Conservation (phyloP, 2,113 vertebrate species). For the Oncorhynchus gorbuscha region DNA sequence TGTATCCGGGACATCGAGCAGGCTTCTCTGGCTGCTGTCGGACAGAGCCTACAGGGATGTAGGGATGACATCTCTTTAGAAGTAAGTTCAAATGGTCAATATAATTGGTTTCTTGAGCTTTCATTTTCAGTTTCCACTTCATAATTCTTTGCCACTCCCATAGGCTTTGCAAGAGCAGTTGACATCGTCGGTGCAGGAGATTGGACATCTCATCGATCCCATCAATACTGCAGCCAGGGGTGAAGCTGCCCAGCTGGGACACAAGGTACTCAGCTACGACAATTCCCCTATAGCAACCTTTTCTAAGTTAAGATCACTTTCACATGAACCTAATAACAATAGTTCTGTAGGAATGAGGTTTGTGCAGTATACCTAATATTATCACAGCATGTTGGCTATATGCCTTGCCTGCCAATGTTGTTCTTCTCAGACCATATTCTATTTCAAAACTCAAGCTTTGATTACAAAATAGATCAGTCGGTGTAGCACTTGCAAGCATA, state of each 20-base stretch:
- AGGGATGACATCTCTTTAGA: conserved; percentile 93
- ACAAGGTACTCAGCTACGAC: conserved; percentile 79
- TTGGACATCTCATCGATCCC: conserved; percentile 95
- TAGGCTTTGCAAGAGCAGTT: conserved; percentile 97
- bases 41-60: conserved; percentile 86
- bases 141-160: conserved; percentile 37
- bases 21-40: conserved; percentile 89
- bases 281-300: too few species aligned
- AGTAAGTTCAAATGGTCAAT: conserved; percentile 52
- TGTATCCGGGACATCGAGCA: conserved; percentile 98
- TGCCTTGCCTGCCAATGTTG: too few species aligned
- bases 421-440: too few species aligned
- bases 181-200: conserved; percentile 95
- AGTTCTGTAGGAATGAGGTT: too few species aligned
- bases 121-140: not conserved
- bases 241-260: conserved; percentile 95
- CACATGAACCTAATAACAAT: too few species aligned
- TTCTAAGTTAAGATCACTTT: too few species aligned
- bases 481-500: too few species aligned
- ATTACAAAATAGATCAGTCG: too few species aligned
- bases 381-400: too few species aligned
- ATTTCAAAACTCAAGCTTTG: too few species aligned
- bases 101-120: not conserved
- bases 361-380: too few species aligned
- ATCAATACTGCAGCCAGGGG: conserved; percentile 90